phyloP scores from a whole-genome alignment of 2,113 vertebrate genomes.

The Passer montanus region DNA sequence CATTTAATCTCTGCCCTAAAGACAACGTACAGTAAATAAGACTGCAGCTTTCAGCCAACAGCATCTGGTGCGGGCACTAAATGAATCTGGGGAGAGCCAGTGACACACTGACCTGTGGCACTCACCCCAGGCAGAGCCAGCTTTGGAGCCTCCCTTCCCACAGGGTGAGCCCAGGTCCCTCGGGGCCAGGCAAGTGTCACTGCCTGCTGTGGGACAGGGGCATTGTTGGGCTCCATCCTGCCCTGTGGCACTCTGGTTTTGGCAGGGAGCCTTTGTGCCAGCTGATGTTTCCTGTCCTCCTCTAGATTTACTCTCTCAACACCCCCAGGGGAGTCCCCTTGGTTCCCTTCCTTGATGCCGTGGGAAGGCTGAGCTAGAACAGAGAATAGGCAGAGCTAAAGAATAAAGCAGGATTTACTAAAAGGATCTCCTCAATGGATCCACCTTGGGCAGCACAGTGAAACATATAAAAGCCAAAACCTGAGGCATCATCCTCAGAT shows the following conservation, averaged over 20 bases:
- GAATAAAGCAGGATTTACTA: not conserved
- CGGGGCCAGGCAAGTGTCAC: rapidly evolving
- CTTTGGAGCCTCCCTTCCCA: rapidly evolving
- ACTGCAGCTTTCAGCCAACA: not conserved
- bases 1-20: not conserved
- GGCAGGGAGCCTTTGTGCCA: not conserved
- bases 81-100: not conserved
- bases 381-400: not conserved
- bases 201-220: not conserved
- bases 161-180: not conserved
- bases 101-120: not conserved
- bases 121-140: not conserved
- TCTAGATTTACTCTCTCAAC: rapidly evolving
- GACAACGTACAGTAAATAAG: not conserved
- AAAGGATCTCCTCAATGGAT: not conserved
- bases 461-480: rapidly evolving
- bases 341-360: not conserved
- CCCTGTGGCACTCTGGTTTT: not conserved
- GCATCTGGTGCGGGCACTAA: not conserved
- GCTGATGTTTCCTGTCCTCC: not conserved
- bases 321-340: rapidly evolving
- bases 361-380: rapidly evolving
- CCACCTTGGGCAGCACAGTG: not conserved
- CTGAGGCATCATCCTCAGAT: not conserved
- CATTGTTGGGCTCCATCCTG: not conserved